These are phyloP conservation scores for Xestia c-nigrum DNA, from an alignment of 2,888 invertebrate species.

Conservation along the genomic window DNA sequence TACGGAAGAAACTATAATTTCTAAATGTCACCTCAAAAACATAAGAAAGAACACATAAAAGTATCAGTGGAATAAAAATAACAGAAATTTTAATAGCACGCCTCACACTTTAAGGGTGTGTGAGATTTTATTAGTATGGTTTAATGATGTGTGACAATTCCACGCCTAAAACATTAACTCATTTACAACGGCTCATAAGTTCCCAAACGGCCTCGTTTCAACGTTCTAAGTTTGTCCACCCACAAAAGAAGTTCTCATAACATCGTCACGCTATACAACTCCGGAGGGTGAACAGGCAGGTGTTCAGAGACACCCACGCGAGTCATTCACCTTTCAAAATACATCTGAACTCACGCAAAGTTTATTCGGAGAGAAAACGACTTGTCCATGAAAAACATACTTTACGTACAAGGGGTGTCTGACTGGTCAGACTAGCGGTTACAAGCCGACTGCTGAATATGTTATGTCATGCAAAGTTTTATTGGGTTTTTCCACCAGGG, in stretches of 20 bases:
- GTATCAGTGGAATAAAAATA: not conserved
- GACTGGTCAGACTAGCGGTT: not conserved
- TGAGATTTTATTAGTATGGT: not conserved
- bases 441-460: not conserved
- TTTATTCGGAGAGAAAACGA: conserved; percentile 13
- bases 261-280: conserved; percentile 28
- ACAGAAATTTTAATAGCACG: not conserved
- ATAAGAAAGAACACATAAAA: not conserved
- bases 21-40: not conserved
- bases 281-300: conserved; percentile 31
- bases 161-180: not conserved
- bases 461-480: not conserved
- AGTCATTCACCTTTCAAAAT: conserved; percentile 29
- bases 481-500: not conserved
- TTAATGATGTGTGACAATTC: not conserved
- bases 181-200: conserved; percentile 4
- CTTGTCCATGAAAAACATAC: not conserved
- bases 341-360: conserved; percentile 10
- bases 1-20: not conserved
- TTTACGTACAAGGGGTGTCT: conserved; percentile 1
- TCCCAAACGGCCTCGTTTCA: not conserved
- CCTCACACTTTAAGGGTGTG: not conserved
- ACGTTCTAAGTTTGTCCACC: conserved; percentile 10
- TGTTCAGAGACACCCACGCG: conserved; percentile 23
- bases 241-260: conserved; percentile 31